Percentiles rank a stretch among this genome's conserved stretches.
phyloP scores from a whole-genome alignment of 2,888 invertebrate genomes.

The Rhingia campestris region DNA sequence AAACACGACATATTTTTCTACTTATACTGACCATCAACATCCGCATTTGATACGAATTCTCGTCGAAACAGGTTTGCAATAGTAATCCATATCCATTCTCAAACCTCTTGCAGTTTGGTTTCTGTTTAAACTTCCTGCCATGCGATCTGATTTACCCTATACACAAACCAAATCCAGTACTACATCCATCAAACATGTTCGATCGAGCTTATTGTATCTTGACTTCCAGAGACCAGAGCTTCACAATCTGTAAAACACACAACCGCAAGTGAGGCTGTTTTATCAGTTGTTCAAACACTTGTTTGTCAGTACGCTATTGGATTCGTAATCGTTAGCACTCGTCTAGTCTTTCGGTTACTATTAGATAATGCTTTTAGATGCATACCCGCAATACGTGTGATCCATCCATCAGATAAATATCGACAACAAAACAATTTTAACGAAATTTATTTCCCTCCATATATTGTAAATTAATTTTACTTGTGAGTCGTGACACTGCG shows the following conservation, averaged over 20 bases:
- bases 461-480: not conserved
- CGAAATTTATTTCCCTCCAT: not conserved
- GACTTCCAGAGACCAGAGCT: slow-evolving; percentile 11
- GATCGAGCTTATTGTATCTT: not conserved
- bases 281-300: slow-evolving; percentile 71
- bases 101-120: not conserved
- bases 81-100: not conserved
- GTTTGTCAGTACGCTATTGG: slow-evolving; percentile 68
- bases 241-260: slow-evolving; percentile 45
- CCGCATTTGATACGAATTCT: not conserved
- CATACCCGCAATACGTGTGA: slow-evolving; percentile 17
- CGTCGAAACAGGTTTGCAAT: not conserved
- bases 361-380: slow-evolving; percentile 42
- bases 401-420: slow-evolving; percentile 21
- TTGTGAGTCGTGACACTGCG: not conserved
- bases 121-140: not conserved
- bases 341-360: slow-evolving; percentile 17
- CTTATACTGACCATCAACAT: not conserved
- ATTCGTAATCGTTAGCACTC: slow-evolving; percentile 61
- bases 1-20: no score
- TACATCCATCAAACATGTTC: slow-evolving; percentile 19
- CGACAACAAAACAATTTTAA: slow-evolving; percentile 5
- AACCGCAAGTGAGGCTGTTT: slow-evolving; percentile 60
- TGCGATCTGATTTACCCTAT: not conserved
- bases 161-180: not conserved